These are phyloP conservation scores for Caenorhabditis tropicalis DNA, from an alignment of 1,140 invertebrate species.

Conservation along the genomic window DNA sequence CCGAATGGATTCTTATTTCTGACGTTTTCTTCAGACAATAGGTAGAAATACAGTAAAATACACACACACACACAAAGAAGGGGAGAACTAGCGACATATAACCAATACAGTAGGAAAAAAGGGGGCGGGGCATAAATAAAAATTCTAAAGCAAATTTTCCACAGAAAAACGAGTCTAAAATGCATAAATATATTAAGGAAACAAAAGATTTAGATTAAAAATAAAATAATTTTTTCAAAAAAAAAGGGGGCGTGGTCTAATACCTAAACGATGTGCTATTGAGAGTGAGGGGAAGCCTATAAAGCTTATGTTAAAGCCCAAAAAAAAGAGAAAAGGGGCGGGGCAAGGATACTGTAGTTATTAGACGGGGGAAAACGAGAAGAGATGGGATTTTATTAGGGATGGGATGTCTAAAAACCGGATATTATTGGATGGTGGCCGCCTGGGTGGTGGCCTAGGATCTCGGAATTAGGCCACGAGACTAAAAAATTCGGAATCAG, in stretches of 20 bases:
- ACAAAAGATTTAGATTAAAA: too few relatives aligned
- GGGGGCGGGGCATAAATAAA: neutral
- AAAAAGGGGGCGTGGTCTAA: neutral
- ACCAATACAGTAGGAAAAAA: neutral
- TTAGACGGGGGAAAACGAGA: neutral
- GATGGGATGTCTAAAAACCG: neutral
- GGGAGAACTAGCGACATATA: neutral
- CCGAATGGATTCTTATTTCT: too few relatives aligned
- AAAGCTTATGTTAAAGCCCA: conserved; percentile 19
- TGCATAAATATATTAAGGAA: neutral
- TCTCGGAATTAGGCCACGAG: neutral
- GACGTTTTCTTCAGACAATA: too few relatives aligned
- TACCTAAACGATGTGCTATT: conserved; percentile 23
- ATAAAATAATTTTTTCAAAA: neutral
- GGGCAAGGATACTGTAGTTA: conserved; percentile 35
- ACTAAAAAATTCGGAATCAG: neutral
- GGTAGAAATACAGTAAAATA: too few relatives aligned
- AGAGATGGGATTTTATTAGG: neutral
- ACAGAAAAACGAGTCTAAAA: conserved; percentile 4
- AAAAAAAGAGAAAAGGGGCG: neutral
- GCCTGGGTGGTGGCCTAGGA: neutral
- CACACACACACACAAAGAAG: too few relatives aligned
- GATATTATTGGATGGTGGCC: neutral
- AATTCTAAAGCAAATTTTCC: neutral
- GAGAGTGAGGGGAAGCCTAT: neutral